These are phyloP conservation scores for Hypselothyrea guttata DNA, from an alignment of 2,888 invertebrate genomes.

Conservation along the genomic window DNA sequence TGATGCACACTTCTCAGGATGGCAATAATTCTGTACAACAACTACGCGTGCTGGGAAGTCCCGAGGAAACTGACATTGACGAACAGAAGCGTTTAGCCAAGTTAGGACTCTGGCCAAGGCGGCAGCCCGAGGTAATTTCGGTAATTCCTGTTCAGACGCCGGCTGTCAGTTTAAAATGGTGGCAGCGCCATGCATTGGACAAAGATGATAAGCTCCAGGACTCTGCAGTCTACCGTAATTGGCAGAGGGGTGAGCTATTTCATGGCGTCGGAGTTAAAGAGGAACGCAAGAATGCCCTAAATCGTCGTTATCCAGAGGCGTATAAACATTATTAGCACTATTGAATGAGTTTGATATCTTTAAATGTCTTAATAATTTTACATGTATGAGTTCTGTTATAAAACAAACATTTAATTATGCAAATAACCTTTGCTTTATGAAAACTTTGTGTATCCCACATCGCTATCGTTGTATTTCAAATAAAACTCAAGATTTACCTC, in stretches of 20 bases:
- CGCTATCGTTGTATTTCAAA: no score
- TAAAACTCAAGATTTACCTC: no score
- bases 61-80: slow-evolving; percentile 71
- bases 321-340: slow-evolving; percentile 20
- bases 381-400: no score
- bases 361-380: no score
- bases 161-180: slow-evolving; percentile 53
- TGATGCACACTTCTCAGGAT: slow-evolving; percentile 6
- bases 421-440: neutral
- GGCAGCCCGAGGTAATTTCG: slow-evolving; percentile 56
- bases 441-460: no score
- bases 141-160: slow-evolving; percentile 54
- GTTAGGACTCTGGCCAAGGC: slow-evolving; percentile 56
- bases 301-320: slow-evolving; percentile 49
- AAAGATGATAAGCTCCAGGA: slow-evolving; percentile 45
- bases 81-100: slow-evolving; percentile 70
- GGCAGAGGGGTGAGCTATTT: slow-evolving; percentile 51
- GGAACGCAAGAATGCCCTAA: slow-evolving; percentile 57
- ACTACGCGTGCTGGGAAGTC: slow-evolving; percentile 68
- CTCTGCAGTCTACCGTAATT: slow-evolving; percentile 51
- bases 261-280: slow-evolving; percentile 53
- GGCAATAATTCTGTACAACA: slow-evolving; percentile 49
- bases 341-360: no score
- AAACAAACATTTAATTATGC: neutral
- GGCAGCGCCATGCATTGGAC: slow-evolving; percentile 61